Base-by-base conservation (phyloP, 37 sponge, comb jelly and placozoan species). In the Geodia barretti region DNA sequence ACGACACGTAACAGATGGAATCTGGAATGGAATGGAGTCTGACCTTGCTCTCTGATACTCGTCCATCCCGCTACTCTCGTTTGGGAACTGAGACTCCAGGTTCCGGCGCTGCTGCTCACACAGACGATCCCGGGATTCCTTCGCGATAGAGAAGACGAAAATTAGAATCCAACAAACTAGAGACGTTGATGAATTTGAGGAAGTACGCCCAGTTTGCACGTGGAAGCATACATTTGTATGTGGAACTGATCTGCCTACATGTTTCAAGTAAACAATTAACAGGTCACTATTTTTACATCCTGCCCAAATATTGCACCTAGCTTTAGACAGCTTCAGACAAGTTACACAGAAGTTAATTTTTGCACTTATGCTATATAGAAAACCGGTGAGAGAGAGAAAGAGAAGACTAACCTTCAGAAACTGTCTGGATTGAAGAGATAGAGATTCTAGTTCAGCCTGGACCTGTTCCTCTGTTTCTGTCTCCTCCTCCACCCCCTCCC, bases 361-460 rank as follows among this genome's bases (percentile, higher is more conserved):
- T n/a, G n/a, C n/a, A n/a, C n/a, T n/a, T n/a, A n/a, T n/a, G n/a
- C n/a, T n/a, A n/a, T n/a, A n/a, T n/a, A n/a, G n/a, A n/a, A n/a
- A n/a, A n/a, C n/a, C n/a, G n/a, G n/a, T n/a, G n/a, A n/a, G n/a
- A n/a, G n/a, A n/a, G 8, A 28, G 1, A 62, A 62, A 2, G 33
- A 31, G 3, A 2, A 68, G 31, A 68, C 68, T 68, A 20, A 68
- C 76, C 2, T 38, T 20, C 0, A 87, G 70, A 40, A 79, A 74
- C 36, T 74, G 72, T 35, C 31, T 30, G 66, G 87, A 87, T n/a
- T 80, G 81, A 32, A 35, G 62, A 0, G 79, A 77, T 2, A 86
- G 54, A 1, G 21, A 20, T 37, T 86, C 74, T 29, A 79, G 75
- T 23, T 79, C 82, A 3, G 30, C 74, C 3, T 35, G 2, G 7